A percentile compares a stretch with the other conserved stretches of the same genome.
Evolutionary conservation across 1,140 invertebrate species (phyloP).

Genomic region (Drosophila lacertosa): DNA sequence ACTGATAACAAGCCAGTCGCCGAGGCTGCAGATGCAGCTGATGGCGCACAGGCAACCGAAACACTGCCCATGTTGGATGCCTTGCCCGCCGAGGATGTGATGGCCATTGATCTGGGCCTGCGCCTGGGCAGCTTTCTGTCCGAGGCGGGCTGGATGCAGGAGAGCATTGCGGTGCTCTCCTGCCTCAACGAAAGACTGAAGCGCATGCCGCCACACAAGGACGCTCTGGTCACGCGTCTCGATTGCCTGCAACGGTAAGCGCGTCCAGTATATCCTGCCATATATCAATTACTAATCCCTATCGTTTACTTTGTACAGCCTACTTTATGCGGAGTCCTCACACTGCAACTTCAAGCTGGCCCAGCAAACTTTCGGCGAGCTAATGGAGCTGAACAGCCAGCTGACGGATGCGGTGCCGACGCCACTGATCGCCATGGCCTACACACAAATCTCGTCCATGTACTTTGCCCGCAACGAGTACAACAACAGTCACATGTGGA

Average conservation of each 20-base stretch:
- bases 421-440: slow-evolving; percentile 87
- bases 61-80: background rate
- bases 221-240: slow-evolving; percentile 85
- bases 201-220: slow-evolving; percentile 81
- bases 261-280: background rate
- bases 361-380: slow-evolving; percentile 53
- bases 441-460: slow-evolving; percentile 91
- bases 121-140: slow-evolving; percentile 91
- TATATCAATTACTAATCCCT: background rate
- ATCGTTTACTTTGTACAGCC: slow-evolving; percentile 85
- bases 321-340: slow-evolving; percentile 91
- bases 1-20: no score
- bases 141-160: slow-evolving; percentile 93
- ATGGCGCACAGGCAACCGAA: background rate
- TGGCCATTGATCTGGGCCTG: slow-evolving; percentile 86
- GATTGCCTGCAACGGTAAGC: slow-evolving; percentile 90
- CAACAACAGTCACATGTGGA: slow-evolving; percentile 90
- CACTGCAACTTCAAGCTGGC: slow-evolving; percentile 90
- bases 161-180: slow-evolving; percentile 89
- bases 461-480: slow-evolving; percentile 93
- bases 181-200: slow-evolving; percentile 87
- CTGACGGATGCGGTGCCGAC: slow-evolving; percentile 49
- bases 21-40: background rate
- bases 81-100: slow-evolving; percentile 23
- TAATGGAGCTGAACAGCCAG: slow-evolving; percentile 43